A percentile compares a stretch with the other conserved stretches of the same genome.
phyloP scores from a whole-genome alignment of 2,888 invertebrate genomes.

The Leptarthrus brevirostris region DNA sequence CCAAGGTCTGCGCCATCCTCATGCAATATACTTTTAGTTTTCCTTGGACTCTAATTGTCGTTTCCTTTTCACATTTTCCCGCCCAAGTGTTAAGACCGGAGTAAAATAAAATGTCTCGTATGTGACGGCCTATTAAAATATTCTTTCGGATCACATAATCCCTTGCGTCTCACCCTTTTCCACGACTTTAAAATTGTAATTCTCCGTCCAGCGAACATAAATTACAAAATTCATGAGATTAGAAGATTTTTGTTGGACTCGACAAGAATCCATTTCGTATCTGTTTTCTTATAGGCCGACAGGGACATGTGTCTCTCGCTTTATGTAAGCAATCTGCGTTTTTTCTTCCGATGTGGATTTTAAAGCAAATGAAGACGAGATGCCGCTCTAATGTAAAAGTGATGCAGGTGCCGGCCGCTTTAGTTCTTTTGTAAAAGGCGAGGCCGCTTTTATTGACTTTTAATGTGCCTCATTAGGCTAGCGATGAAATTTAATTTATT shows the following conservation, averaged over 20 bases:
- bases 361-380: conserved; percentile 2
- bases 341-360: conserved; percentile 13
- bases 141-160: conserved; percentile 18
- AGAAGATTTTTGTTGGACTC: conserved; percentile 38
- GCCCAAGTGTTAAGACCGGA: conserved; percentile 34
- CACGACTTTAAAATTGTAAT: conserved; percentile 38
- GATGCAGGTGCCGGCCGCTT: conserved; percentile 30
- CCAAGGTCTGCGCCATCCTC: not conserved
- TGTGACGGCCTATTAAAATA: conserved; percentile 42
- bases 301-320: conserved; percentile 4
- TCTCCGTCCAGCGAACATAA: conserved; percentile 30
- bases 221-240: conserved; percentile 44
- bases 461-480: conserved; percentile 46
- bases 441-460: conserved; percentile 47
- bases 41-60: conserved; percentile 16
- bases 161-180: not conserved
- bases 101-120: conserved; percentile 23
- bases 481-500: conserved; percentile 39
- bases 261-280: conserved; percentile 14
- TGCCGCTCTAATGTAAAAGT: conserved; percentile 22
- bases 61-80: conserved; percentile 36
- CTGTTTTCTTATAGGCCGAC: conserved; percentile 11
- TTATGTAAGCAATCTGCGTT: conserved; percentile 13
- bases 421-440: conserved; percentile 37
- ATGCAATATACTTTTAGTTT: conserved; percentile 1